Evolutionary conservation across 2,113 vertebrate genomes (phyloP).

Genomic region (Colistium nudipinnis): DNA sequence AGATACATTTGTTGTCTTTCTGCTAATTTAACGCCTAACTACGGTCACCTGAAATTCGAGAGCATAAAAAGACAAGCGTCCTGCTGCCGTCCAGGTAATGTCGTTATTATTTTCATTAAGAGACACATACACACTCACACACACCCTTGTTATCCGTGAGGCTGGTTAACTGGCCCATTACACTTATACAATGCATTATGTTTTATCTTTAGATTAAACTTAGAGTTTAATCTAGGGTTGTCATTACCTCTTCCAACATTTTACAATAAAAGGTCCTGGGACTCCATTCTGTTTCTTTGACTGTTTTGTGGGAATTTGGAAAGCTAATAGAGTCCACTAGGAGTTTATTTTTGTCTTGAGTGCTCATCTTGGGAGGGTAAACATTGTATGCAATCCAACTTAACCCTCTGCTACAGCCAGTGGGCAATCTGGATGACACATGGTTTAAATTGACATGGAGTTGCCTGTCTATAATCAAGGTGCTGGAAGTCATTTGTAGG

Average conservation of each 20-base stretch:
- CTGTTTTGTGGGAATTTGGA: not conserved
- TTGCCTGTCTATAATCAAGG: slow-evolving; percentile 13
- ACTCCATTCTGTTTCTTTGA: slow-evolving; percentile 16
- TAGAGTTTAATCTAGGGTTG: too few relatives aligned
- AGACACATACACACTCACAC: not conserved
- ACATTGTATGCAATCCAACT: too few relatives aligned
- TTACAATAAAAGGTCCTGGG: slow-evolving; percentile 27
- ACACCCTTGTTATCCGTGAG: not conserved
- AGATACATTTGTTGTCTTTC: slow-evolving; percentile 46
- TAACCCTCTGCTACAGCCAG: too few relatives aligned
- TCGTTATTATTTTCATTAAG: not conserved
- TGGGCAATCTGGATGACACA: too few relatives aligned
- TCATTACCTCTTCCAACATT: slow-evolving; percentile 52
- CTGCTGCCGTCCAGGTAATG: slow-evolving; percentile 59
- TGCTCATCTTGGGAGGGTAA: not conserved
- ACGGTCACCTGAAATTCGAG: slow-evolving; percentile 23
- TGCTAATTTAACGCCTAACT: slow-evolving; percentile 33
- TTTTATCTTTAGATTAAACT: too few relatives aligned
- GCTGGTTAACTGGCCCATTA: slow-evolving; percentile 3
- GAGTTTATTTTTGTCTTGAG: not conserved
- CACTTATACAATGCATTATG: too few relatives aligned
- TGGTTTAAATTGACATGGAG: too few relatives aligned
- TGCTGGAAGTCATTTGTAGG: not conserved
- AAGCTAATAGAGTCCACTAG: not conserved
- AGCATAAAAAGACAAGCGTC: slow-evolving; percentile 8